Evolutionary conservation across 2,888 invertebrate genomes (phyloP), one percentile per base, ranked within the genome.

Genomic region (Yponomeuta evonymella): DNA sequence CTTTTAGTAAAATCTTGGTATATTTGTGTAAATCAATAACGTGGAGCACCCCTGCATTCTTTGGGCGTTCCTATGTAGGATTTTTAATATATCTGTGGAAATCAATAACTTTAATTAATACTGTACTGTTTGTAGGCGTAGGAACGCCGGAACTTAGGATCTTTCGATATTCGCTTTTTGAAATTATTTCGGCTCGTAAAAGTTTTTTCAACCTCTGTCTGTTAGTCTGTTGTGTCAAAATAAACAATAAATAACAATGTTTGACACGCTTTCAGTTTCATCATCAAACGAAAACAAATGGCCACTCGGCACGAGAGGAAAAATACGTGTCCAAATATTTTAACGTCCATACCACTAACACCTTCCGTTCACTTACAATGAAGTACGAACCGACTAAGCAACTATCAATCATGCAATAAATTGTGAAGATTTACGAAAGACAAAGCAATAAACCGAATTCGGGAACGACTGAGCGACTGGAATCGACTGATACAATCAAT

Each of bases 321-420:
- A 58, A 58, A 58, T 58, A 58, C 51, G 12, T 15, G 51, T 58
- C 51, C 51, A 58, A 58, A 12, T 58, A 15, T 58, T 58, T 23
- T 12, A 15, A 15, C 15, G 51, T 58, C 51, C 15, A 58, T 15
- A 4, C 51, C 51, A 15, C 51, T 58, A 3, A 15, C 51, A 10
- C 51, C 51, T 58, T 58, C 15, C 12, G 51, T 58, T 58, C 51
- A 58, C 51, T 3, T 58, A 5, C 15, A 58, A 58, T 58, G 51
- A 15, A 58, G 51, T 58, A 15, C 2, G 15, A 15, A 29, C n/a
- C 33, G 1, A 68, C 51, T 29, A 68, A 68, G 68, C 23, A 69
- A 51, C 68, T 36, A 73, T 73, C 70, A 67, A 73, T 73, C 70
- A 70, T 67, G 69, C 70, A 43, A 73, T 75, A 73, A 73, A 73